Evolutionary conservation across 2,888 invertebrate genomes (phyloP).

Genomic region (Iphiclides podalirius): DNA sequence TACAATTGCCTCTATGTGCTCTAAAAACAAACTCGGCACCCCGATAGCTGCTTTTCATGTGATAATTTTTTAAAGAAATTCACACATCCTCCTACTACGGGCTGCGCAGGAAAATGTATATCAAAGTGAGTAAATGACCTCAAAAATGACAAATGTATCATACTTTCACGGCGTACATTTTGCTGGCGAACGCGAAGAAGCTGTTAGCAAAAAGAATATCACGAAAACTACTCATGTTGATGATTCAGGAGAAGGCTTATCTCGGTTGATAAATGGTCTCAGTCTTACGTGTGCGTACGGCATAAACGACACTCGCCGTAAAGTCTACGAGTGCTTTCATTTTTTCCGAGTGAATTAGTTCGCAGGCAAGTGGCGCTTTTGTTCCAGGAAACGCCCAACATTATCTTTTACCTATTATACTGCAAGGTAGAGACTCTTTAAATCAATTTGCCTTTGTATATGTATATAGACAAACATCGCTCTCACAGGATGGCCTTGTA

Average conservation of each 20-base stretch:
- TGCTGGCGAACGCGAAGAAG: conserved; percentile 6
- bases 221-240: conserved; percentile 20
- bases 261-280: conserved; percentile 14
- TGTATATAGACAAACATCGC: too few species aligned
- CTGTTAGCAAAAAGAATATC: conserved; percentile 9
- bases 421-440: too few species aligned
- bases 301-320: conserved; percentile 45
- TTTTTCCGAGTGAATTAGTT: conserved; percentile 83
- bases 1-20: too few species aligned
- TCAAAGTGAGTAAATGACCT: too few species aligned
- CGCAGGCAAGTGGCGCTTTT: conserved; percentile 53
- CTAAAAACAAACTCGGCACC: too few species aligned
- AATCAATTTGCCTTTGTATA: too few species aligned
- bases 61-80: too few species aligned
- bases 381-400: background rate
- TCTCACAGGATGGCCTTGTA: too few species aligned
- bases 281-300: conserved; percentile 2
- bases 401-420: background rate
- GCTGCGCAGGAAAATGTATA: too few species aligned
- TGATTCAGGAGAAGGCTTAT: conserved; percentile 20
- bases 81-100: too few species aligned
- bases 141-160: too few species aligned
- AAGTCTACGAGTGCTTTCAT: conserved; percentile 81
- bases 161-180: background rate
- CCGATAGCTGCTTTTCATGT: too few species aligned